A percentile compares a stretch with the other conserved stretches of the same genome.
These are phyloP conservation scores for Drosophila percnosoma DNA, from an alignment of 2,888 invertebrate genomes.

Conservation along the genomic window DNA sequence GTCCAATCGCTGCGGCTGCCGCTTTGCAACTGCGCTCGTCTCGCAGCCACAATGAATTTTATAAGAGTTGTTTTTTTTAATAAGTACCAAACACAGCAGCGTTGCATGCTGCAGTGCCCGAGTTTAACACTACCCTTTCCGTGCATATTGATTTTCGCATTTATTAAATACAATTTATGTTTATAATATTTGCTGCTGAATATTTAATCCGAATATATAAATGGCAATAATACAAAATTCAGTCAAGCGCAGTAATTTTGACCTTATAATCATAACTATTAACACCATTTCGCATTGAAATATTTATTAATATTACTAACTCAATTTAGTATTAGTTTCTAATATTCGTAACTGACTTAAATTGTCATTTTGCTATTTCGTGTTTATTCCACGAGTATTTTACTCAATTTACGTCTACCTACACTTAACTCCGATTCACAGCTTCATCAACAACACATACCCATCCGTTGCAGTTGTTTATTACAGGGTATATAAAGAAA, in stretches of 20 bases:
- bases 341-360: not conserved
- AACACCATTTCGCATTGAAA: not conserved
- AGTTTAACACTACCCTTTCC: constrained; percentile 30
- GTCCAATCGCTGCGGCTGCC: constrained; percentile 66
- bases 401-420: too few species aligned
- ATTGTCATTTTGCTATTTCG: not conserved
- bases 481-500: constrained; percentile 26
- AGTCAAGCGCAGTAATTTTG: not conserved
- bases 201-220: not conserved
- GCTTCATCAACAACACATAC: not conserved
- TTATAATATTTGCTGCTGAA: not conserved
- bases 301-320: not conserved
- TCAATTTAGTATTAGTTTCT: not conserved
- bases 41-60: constrained; percentile 66
- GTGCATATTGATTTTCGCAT: not conserved
- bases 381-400: not conserved
- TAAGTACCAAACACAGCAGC: constrained; percentile 28
- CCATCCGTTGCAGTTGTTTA: not conserved
- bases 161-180: not conserved
- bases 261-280: not conserved
- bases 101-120: constrained; percentile 3
- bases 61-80: constrained; percentile 57
- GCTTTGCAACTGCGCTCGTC: constrained; percentile 68
- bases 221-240: not conserved
- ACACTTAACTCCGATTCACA: not conserved